Evolutionary conservation across 2,888 invertebrate genomes (phyloP).

Genomic region (Orthosia gracilis): DNA sequence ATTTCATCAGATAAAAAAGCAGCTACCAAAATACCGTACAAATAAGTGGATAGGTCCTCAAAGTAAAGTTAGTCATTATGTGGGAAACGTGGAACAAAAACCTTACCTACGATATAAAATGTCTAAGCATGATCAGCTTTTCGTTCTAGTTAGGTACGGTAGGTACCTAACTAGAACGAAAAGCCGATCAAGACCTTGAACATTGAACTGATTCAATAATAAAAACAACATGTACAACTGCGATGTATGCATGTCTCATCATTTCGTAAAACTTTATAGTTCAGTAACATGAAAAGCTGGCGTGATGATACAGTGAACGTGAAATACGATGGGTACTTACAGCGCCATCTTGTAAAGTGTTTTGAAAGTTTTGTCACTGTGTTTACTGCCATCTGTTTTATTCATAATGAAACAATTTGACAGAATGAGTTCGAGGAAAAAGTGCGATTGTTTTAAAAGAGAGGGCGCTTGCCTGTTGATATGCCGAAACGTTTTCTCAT

Average conservation of each 20-base stretch:
- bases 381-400: constrained; percentile 39
- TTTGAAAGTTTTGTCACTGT: background rate
- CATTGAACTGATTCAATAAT: constrained; percentile 32
- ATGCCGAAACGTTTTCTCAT: background rate
- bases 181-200: constrained; percentile 35
- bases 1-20: background rate
- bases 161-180: constrained; percentile 10
- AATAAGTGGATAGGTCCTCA: background rate
- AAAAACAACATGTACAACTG: background rate
- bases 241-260: constrained; percentile 25
- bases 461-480: constrained; percentile 34
- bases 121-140: no score
- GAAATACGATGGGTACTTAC: background rate
- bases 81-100: background rate
- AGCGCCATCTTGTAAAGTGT: constrained; percentile 37
- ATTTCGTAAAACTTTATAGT: constrained; percentile 12
- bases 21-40: background rate
- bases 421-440: background rate
- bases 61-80: background rate
- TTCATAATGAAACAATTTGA: background rate
- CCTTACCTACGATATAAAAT: background rate
- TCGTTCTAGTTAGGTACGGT: no score
- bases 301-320: background rate
- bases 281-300: constrained; percentile 10
- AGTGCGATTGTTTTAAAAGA: background rate